Conservation (phyloP, 2,797 vertebrate species). For the Bradypus variegatus region DNA sequence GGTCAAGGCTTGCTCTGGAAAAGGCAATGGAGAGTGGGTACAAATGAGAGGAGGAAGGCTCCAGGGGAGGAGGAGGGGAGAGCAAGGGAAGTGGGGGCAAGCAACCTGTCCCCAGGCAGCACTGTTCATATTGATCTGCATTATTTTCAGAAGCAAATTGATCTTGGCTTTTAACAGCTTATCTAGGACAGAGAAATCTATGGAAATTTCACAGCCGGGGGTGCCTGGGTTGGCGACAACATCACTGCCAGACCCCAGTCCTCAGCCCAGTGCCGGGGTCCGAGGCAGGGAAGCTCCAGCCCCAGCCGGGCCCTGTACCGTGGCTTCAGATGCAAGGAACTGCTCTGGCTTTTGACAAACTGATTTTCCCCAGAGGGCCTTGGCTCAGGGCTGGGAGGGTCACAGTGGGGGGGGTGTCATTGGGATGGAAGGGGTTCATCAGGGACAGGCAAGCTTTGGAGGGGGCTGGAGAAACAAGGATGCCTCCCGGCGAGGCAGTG, state of each 20-base stretch:
- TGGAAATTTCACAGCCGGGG: background rate
- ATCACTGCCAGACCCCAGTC: fast-evolving
- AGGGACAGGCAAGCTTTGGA: background rate
- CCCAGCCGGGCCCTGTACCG: fast-evolving
- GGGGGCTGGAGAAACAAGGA: background rate
- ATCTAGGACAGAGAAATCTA: constrained; percentile 21
- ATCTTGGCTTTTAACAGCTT: constrained; percentile 50
- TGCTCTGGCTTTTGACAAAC: background rate
- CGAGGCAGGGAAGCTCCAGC: background rate
- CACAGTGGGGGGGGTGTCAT: background rate
- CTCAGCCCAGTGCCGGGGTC: background rate
- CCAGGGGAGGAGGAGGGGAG: fast-evolving
- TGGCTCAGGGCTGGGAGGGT: fast-evolving
- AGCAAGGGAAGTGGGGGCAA: background rate
- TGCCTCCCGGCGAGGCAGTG: fast-evolving
- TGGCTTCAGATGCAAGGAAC: fast-evolving
- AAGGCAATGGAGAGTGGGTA: background rate
- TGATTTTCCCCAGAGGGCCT: background rate
- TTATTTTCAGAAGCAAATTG: constrained; percentile 49
- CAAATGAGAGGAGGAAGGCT: fast-evolving
- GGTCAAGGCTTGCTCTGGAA: background rate
- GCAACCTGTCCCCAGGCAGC: background rate
- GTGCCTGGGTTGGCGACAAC: background rate
- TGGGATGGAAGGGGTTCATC: background rate
- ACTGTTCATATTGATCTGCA: background rate